A percentile compares a stretch with the other conserved stretches of the same genome.
These are phyloP conservation scores for Phataginus tricuspis DNA, from an alignment of 2,797 vertebrate species.

Conservation along the genomic window DNA sequence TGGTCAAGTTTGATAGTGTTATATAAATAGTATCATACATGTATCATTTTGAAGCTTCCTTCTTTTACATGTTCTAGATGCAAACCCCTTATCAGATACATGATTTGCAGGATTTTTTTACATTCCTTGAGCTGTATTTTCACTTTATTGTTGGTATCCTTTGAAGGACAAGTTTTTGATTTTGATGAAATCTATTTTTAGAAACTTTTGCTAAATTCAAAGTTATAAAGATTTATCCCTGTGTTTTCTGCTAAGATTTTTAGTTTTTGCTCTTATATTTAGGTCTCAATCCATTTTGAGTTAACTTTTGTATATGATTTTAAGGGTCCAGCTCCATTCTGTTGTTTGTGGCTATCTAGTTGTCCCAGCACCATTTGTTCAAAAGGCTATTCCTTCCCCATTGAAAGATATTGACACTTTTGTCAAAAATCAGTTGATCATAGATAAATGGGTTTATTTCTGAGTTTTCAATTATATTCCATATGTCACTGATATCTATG, in stretches of 20 bases:
- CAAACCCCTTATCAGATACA: neutral
- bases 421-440: neutral
- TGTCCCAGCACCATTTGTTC: neutral
- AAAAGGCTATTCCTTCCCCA: neutral
- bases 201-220: neutral
- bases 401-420: neutral
- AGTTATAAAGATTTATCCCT: neutral
- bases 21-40: neutral
- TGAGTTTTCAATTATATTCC: neutral
- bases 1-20: neutral
- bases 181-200: neutral
- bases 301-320: neutral
- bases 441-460: neutral
- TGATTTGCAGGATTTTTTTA: neutral
- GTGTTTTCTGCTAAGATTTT: neutral
- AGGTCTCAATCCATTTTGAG: neutral
- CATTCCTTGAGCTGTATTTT: neutral
- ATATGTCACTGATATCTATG: neutral
- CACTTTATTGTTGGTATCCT: neutral
- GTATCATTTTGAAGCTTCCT: neutral
- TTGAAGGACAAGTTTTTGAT: conserved; percentile 19
- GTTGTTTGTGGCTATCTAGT: neutral
- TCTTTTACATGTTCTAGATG: neutral
- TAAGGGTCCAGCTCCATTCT: neutral
- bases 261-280: neutral